These are phyloP conservation scores for Ochropacha duplaris DNA, from an alignment of 2,888 invertebrate species.

Conservation along the genomic window DNA sequence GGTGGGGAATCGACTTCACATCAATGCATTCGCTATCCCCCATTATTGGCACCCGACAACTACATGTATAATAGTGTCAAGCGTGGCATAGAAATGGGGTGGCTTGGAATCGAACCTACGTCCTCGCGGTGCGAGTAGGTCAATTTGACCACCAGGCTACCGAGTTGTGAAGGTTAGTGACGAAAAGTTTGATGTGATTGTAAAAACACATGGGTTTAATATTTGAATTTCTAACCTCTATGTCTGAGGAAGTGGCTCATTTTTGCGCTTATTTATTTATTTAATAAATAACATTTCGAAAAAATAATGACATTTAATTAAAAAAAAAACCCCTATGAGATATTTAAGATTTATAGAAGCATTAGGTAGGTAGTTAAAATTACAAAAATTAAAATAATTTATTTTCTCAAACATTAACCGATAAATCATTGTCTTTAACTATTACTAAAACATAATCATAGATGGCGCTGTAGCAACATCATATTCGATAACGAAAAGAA, in stretches of 20 bases:
- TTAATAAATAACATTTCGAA: too few relatives aligned
- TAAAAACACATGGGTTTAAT: not conserved
- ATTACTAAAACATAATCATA: not conserved
- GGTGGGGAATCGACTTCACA: constrained; percentile 62
- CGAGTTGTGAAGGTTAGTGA: not conserved
- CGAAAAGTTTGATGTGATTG: not conserved
- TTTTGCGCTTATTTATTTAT: too few relatives aligned
- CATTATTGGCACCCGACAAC: constrained; percentile 70
- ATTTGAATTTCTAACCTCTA: too few relatives aligned
- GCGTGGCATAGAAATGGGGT: constrained; percentile 79
- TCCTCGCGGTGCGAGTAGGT: constrained; percentile 14
- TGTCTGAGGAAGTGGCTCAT: too few relatives aligned
- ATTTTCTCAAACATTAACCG: not conserved
- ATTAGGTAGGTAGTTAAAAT: too few relatives aligned
- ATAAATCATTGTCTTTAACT: not conserved
- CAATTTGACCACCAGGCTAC: constrained; percentile 29
- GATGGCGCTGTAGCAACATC: not conserved
- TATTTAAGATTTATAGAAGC: too few relatives aligned
- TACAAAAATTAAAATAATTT: too few relatives aligned
- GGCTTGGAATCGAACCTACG: constrained; percentile 53
- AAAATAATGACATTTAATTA: too few relatives aligned
- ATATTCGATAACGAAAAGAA: too few relatives aligned
- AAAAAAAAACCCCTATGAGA: too few relatives aligned
- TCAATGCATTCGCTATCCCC: constrained; percentile 61
- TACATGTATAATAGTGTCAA: constrained; percentile 70